These are phyloP conservation scores for Blastobasis adustella DNA, from an alignment of 2,888 invertebrate genomes.

Conservation along the genomic window DNA sequence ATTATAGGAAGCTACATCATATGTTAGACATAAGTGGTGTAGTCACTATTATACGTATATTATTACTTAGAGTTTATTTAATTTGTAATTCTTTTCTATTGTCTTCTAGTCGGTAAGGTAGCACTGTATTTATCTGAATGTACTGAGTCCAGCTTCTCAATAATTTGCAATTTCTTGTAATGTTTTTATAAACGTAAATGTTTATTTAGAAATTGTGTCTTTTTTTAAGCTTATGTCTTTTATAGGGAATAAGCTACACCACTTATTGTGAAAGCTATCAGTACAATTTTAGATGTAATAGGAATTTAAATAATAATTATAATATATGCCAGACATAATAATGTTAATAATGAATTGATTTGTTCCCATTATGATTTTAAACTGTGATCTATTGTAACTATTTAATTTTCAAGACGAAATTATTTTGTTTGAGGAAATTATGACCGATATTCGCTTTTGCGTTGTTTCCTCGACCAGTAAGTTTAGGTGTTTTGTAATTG, in stretches of 20 bases:
- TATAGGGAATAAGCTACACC: neutral
- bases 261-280: conserved; percentile 10
- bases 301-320: conserved; percentile 3
- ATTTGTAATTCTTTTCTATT: neutral
- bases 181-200: neutral
- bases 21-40: neutral
- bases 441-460: too few relatives aligned
- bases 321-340: neutral
- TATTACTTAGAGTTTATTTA: neutral
- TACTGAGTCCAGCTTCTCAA: too few relatives aligned
- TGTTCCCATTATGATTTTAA: neutral
- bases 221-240: neutral
- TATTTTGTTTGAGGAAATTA: too few relatives aligned
- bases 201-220: neutral
- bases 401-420: too few relatives aligned
- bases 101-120: neutral
- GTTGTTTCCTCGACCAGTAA: too few relatives aligned
- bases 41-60: neutral
- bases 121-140: neutral
- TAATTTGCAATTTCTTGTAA: neutral
- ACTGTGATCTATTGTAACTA: too few relatives aligned
- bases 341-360: neutral
- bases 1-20: neutral
- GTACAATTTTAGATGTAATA: conserved; percentile 21
- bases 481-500: too few relatives aligned